Evolutionary conservation across 1,140 invertebrate species (phyloP), one percentile per base, ranked within the genome.

Genomic region (Dinoponera quadriceps): DNA sequence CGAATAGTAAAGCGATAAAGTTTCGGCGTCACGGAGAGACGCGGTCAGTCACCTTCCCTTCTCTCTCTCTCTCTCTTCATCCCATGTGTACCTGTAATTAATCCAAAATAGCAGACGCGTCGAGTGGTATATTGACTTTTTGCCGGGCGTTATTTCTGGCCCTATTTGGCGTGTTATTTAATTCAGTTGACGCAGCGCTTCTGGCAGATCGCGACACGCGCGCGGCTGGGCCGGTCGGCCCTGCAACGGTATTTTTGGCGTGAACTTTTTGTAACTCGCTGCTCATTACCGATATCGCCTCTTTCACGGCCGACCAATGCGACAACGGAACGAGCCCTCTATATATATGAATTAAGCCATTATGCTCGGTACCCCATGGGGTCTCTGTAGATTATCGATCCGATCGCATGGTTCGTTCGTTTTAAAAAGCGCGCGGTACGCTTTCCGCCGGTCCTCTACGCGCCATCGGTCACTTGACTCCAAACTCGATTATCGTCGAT

Each of bases 261-360:
- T 71, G 71, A 63, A 68, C 72, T 71, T 63, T 59, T 82, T 83
- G 65, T 33, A 73, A 62, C 49, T 55, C 54, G 44, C 66, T 75
- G 27, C 2, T 54, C 54, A 48, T 57, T 59, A 51, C 27, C 49
- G 25, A 80, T 60, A 54, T 18, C 62, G 55, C 51, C 22, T 25
- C 20, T 44, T 44, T 9, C 38, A 11, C 38, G 7, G 33, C 38
- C 38, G 38, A 9, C 25, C 62, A 48, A 66, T 86, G 54, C 48
- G 66, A 72, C 20, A 72, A 44, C 44, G 16, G 18, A 49, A 27
- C 0, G 49, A 38, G 29, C 49, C 65, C n/a, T 16, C n/a, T n/a
- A n/a, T n/a, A 20, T 83, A 55, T 74, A 86, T 87, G 89, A 92
- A 92, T 92, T 91, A 90, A 91, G 85, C 81, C 85, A 91, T 91